Evolutionary conservation across 2,797 vertebrate species (phyloP).

Genomic region (Crocodylus rhombifer): DNA sequence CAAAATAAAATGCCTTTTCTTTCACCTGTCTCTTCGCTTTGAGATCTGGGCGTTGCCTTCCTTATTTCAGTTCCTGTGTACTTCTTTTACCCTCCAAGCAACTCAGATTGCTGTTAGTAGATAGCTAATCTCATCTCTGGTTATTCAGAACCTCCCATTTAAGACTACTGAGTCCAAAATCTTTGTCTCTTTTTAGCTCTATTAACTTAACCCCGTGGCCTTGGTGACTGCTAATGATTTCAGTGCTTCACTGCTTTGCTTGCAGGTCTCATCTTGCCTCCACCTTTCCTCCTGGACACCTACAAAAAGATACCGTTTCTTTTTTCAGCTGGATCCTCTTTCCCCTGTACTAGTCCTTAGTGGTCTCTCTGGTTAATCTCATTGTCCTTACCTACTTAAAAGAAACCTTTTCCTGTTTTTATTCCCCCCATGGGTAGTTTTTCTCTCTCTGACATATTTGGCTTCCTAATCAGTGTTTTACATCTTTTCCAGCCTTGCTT

Average conservation of each 20-base stretch:
- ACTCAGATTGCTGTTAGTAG: not conserved
- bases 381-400: conserved; percentile 33
- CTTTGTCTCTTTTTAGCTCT: not conserved
- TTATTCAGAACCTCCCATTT: not conserved
- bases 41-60: not conserved
- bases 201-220: not conserved
- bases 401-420: conserved; percentile 53
- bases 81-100: not conserved
- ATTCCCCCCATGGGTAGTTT: conserved; percentile 38
- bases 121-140: conserved; percentile 7
- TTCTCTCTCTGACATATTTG: conserved; percentile 56
- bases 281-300: not conserved
- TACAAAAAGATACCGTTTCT: not conserved
- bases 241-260: not conserved
- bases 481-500: conserved; percentile 62
- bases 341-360: conserved; percentile 14
- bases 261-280: not conserved
- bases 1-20: not conserved
- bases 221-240: conserved; percentile 22
- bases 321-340: conserved; percentile 5
- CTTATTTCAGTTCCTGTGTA: not conserved
- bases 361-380: conserved; percentile 35
- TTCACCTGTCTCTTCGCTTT: not conserved
- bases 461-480: conserved; percentile 69
- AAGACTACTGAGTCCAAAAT: rapidly evolving